Percentiles rank a stretch among this genome's conserved stretches.
These are phyloP conservation scores for Papilio elwesi DNA, from an alignment of 2,888 invertebrate genomes.

Conservation along the genomic window DNA sequence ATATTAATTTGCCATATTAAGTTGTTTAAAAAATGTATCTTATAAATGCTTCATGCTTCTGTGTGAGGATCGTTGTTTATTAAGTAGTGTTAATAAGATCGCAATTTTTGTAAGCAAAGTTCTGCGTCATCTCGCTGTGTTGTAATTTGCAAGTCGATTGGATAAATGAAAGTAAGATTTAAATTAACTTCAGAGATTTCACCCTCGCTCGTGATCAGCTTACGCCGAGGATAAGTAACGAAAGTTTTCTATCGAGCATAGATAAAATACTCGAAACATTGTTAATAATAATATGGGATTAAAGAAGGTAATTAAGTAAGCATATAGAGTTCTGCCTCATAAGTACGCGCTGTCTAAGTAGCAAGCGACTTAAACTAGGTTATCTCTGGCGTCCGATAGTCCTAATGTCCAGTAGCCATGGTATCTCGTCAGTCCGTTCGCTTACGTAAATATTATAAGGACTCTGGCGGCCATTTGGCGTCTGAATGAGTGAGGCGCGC, in stretches of 20 bases:
- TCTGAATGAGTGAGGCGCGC: no score
- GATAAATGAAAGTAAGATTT: conserved; percentile 24
- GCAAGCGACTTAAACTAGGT: no score
- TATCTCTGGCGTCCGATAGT: no score
- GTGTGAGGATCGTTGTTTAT: background rate
- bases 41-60: no score
- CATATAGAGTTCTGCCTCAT: no score
- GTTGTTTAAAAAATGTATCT: no score
- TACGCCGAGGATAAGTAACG: background rate
- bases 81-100: background rate
- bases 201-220: conserved; percentile 14
- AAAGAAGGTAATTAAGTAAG: background rate
- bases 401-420: no score
- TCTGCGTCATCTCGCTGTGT: background rate
- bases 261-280: background rate
- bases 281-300: background rate
- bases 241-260: background rate
- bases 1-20: no score
- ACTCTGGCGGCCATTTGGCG: no score
- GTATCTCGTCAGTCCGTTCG: no score
- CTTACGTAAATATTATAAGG: no score
- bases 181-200: conserved; percentile 15
- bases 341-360: no score
- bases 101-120: background rate
- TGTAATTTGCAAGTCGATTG: conserved; percentile 29